Conservation (phyloP, 2,888 invertebrate species). For the Sminthurinus aureus region DNA sequence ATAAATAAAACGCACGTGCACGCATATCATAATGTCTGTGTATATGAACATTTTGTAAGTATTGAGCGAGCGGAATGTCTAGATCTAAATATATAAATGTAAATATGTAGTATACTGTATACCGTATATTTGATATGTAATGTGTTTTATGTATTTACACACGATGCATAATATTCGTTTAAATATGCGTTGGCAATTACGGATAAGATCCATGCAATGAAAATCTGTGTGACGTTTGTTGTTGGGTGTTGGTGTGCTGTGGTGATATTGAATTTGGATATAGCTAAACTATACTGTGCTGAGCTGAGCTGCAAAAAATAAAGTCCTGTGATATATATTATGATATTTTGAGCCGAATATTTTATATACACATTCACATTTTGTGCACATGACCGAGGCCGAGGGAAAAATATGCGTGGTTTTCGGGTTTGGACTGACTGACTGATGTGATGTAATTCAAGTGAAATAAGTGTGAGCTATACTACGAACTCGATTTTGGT, state of each 20-base stretch:
- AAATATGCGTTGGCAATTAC: background rate
- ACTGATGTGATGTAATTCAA: too few relatives aligned
- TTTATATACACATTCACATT: background rate
- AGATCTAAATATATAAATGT: background rate
- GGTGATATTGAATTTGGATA: too few relatives aligned
- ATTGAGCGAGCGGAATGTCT: too few relatives aligned
- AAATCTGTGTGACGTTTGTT: background rate
- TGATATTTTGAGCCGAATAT: background rate
- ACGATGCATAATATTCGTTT: background rate
- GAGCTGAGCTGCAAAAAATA: background rate
- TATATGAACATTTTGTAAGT: background rate
- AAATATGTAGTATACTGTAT: background rate
- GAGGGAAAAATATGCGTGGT: background rate
- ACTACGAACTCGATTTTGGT: background rate
- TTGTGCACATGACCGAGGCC: background rate
- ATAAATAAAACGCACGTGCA: conserved; percentile 7
- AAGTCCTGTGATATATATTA: background rate
- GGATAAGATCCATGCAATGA: background rate
- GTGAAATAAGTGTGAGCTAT: too few relatives aligned
- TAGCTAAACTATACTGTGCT: background rate
- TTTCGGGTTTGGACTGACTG: background rate
- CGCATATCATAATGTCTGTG: background rate
- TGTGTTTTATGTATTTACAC: too few relatives aligned
- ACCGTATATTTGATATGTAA: background rate
- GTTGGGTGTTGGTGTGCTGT: background rate